phyloP scores from a whole-genome alignment of 23 tunicate genomes.

The Styela plicata region DNA sequence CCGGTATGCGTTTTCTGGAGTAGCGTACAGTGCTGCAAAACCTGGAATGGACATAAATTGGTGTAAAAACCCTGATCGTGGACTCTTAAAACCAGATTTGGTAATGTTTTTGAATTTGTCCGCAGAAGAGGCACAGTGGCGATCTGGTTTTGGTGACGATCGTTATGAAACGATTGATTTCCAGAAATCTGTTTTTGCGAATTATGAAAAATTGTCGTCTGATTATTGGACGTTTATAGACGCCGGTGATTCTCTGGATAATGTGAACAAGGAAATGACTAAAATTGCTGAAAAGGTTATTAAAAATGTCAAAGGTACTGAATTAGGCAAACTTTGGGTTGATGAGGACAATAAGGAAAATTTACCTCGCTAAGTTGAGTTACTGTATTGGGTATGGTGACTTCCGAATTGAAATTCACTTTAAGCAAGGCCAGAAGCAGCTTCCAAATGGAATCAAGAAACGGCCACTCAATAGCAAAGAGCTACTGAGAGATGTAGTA shows the following conservation, averaged over 20 bases:
- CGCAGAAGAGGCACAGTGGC: constrained; percentile 37
- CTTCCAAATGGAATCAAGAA: too few species aligned
- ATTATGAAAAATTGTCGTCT: constrained; percentile 36
- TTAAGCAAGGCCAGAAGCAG: too few species aligned
- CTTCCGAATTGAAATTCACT: too few species aligned
- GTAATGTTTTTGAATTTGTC: constrained; percentile 55
- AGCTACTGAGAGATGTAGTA: too few species aligned
- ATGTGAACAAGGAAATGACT: constrained; percentile 31
- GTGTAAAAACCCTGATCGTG: constrained; percentile 79
- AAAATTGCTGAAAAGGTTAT: constrained; percentile 21
- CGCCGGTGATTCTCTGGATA: constrained; percentile 37
- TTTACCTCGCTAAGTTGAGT: too few species aligned
- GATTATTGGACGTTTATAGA: constrained; percentile 40
- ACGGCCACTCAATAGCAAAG: too few species aligned
- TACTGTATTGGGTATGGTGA: too few species aligned
- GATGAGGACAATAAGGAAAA: too few species aligned
- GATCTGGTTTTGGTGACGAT: constrained; percentile 80
- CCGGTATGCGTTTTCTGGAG: constrained; percentile 92
- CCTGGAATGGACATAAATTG: constrained; percentile 55
- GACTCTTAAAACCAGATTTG: constrained; percentile 76
- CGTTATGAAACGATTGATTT: constrained; percentile 72
- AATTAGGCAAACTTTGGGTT: constrained; percentile 59
- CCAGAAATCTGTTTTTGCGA: constrained; percentile 50
- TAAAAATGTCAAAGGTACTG: not conserved
- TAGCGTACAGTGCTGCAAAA: constrained; percentile 78